Evolutionary conservation across 64 coral and sea anemone genomes (phyloP).

Genomic region (Dendronephthya gigantea): DNA sequence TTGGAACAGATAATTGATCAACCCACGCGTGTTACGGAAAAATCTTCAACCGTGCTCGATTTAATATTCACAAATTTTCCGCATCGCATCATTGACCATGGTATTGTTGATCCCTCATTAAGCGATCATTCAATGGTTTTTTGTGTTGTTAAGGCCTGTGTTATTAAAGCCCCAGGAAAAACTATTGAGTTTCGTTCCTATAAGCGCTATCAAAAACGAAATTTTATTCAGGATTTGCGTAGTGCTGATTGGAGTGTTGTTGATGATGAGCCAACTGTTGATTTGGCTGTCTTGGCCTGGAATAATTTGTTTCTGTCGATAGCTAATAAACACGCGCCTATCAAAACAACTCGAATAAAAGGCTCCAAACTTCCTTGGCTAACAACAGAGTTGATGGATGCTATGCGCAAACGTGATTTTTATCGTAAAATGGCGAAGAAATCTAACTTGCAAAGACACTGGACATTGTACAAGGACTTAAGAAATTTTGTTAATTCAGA

Average conservation of each 20-base stretch:
- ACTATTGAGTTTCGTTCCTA: slow-evolving; percentile 21
- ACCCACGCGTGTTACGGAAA: not conserved
- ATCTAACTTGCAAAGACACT: no score
- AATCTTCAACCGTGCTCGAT: not conserved
- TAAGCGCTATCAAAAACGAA: not conserved
- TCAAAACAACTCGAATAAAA: not conserved
- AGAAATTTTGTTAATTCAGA: no score
- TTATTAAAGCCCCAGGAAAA: not conserved
- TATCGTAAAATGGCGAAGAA: not conserved
- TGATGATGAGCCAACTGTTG: not conserved
- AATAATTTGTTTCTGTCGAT: not conserved
- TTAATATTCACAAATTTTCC: slow-evolving; percentile 1
- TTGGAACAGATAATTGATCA: not conserved
- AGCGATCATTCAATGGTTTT: slow-evolving; percentile 3
- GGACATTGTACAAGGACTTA: no score
- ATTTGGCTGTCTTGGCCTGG: not conserved
- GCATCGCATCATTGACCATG: slow-evolving; percentile 10
- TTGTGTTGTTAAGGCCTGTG: not conserved
- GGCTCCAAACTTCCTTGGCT: not conserved
- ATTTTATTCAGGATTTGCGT: not conserved
- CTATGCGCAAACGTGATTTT: not conserved
- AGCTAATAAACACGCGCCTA: not conserved
- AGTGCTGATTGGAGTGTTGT: not conserved
- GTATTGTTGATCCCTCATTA: not conserved
- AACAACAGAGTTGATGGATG: not conserved